These are phyloP conservation scores for Pachyuromys duprasi DNA, from an alignment of 2,797 vertebrate species.

Conservation along the genomic window DNA sequence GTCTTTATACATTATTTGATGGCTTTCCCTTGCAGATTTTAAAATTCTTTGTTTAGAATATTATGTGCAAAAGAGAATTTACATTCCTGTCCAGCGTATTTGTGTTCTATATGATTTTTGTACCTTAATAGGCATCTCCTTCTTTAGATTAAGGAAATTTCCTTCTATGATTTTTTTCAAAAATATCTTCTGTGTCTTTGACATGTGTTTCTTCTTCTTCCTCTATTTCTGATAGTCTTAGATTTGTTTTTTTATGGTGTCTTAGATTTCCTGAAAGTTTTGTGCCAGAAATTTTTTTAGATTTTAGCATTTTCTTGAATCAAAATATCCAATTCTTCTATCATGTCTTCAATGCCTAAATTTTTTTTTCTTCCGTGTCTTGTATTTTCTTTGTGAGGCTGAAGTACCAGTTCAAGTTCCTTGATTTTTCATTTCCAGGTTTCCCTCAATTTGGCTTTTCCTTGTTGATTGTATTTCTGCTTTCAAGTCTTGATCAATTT, in stretches of 20 bases:
- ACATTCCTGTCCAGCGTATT: too few species aligned
- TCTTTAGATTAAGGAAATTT: background rate
- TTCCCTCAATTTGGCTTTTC: background rate
- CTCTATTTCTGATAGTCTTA: background rate
- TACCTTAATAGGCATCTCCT: background rate
- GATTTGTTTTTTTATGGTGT: background rate
- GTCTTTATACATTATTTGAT: background rate
- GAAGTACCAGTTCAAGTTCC: background rate
- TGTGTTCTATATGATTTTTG: background rate
- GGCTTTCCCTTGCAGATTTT: background rate
- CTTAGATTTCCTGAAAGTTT: background rate
- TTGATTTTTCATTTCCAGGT: background rate
- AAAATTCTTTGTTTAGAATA: background rate
- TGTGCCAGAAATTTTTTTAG: background rate
- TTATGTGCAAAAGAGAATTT: background rate
- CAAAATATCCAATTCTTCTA: background rate
- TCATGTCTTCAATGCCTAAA: too few species aligned
- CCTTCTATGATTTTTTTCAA: background rate
- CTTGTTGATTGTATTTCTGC: background rate
- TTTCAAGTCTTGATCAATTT: background rate
- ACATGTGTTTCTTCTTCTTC: background rate
- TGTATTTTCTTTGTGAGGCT: background rate
- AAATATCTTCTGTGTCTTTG: background rate
- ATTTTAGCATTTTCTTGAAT: background rate
- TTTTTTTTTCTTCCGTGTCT: background rate